Evolutionary conservation across 1,140 invertebrate genomes (phyloP), one percentile per base, ranked within the genome.

Genomic region (Zaprionus davidi): DNA sequence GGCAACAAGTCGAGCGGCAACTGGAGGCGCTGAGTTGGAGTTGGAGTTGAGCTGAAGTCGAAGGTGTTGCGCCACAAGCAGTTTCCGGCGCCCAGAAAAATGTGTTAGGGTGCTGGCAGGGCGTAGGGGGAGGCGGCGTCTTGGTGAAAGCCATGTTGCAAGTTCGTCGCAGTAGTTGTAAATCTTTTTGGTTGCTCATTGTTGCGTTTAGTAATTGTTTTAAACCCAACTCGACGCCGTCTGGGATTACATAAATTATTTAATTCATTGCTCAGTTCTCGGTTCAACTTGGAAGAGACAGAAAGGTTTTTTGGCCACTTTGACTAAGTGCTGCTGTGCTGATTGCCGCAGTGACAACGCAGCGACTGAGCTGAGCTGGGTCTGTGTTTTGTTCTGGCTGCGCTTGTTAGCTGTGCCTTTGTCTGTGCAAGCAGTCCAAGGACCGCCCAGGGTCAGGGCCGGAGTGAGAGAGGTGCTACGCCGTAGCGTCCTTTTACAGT

Each of bases 231-330:
- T 13, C 49, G 13, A 38, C 36, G 12, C 12, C 41, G 15, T 46
- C 59, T 72, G 31, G 59, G 41, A 77, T 87, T 78, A 78, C 73
- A 80, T 83, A 68, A 83, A 88, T 72, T 78, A 88, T 80, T 78
- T 36, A 73, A 56, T 60, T 69, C 58, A 71, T 75, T 76, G 55
- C 56, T 46, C 36, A 71, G 66, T 66, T 66, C 62, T 72, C 31
- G 44, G 36, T 60, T 51, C 20, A 58, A 59, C 56, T 49, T 46
- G 13, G 41, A n/a, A 17, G 11, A 26, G 24, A 56, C 31, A 59
- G 12, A 59, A 41, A 63, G 31, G 26, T 44, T 64, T 68, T 67
- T 68, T 6, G 34, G 57, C 41, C 63, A 73, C 58, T 77, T 73
- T 63, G 34, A 1, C 44, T 67, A 76, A 76, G 74, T 76, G 70